Percentiles rank a stretch among this genome's conserved stretches.
Conservation (phyloP, 2,113 vertebrate species). For the human (Homo sapiens) region DNA sequence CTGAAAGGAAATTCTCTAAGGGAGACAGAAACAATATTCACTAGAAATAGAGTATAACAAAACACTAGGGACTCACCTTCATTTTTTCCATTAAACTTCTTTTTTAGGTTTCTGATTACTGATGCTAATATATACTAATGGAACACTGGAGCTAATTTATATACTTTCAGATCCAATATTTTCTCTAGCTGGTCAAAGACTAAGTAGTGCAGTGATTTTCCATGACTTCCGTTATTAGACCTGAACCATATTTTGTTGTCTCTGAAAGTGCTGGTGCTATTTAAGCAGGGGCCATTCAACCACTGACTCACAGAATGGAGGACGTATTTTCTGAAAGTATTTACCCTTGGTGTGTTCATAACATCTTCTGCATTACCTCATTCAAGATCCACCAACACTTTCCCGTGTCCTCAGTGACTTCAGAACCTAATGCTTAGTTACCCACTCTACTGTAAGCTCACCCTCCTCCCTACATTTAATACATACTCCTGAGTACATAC, state of each 20-base stretch:
- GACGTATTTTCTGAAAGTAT: background rate
- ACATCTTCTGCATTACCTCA: background rate
- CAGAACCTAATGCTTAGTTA: background rate
- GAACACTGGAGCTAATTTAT: conserved; percentile 48
- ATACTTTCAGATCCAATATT: conserved; percentile 60
- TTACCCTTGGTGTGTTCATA: background rate
- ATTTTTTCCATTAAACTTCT: conserved; percentile 72
- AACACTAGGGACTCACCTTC: conserved; percentile 52
- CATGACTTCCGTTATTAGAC: background rate
- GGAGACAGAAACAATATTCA: conserved; percentile 42
- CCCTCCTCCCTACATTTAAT: background rate
- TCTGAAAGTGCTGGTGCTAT: background rate
- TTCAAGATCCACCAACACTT: background rate
- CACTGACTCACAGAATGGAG: background rate
- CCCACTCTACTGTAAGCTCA: background rate
- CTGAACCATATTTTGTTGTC: background rate
- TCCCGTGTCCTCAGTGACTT: background rate
- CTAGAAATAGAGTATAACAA: conserved; percentile 65
- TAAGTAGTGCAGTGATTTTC: background rate
- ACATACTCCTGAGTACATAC: background rate
- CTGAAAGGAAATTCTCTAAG: conserved; percentile 59
- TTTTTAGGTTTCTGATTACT: conserved; percentile 64
- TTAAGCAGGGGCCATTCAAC: too few relatives aligned
- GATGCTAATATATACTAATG: conserved; percentile 68
- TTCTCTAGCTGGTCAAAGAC: conserved; percentile 52